Percentiles rank a stretch among this genome's conserved stretches.
Evolutionary conservation across 2,888 invertebrate genomes (phyloP).

Genomic region (Rhopalosiphum nymphaeae): DNA sequence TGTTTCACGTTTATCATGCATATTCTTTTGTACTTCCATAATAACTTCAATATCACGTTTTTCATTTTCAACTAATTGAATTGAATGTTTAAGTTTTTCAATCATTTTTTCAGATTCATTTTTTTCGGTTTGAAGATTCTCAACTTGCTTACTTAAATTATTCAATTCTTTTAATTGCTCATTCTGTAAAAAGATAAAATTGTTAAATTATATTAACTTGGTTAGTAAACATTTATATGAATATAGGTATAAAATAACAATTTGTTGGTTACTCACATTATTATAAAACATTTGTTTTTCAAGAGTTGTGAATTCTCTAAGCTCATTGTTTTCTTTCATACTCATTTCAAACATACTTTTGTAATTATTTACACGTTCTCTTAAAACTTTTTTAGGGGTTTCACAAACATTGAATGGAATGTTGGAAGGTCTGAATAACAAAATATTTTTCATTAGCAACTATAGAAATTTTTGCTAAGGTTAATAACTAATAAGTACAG

Average conservation of each 20-base stretch:
- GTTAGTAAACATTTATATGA: not conserved
- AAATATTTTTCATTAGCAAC: not conserved
- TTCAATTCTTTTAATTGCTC: slow-evolving; percentile 66
- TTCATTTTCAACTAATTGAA: slow-evolving; percentile 69
- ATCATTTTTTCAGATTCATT: slow-evolving; percentile 66
- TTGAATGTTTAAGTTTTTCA: slow-evolving; percentile 67
- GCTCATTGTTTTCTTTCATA: slow-evolving; percentile 69
- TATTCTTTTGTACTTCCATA: slow-evolving; percentile 73
- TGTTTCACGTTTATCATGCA: slow-evolving; percentile 73
- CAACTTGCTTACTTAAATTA: slow-evolving; percentile 64
- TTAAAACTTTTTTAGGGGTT: slow-evolving; percentile 53
- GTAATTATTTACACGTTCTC: slow-evolving; percentile 57
- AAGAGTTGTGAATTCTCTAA: slow-evolving; percentile 75
- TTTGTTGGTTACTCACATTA: slow-evolving; percentile 70
- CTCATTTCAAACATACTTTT: slow-evolving; percentile 61
- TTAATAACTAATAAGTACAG: not conserved
- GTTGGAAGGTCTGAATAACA: slow-evolving; percentile 10
- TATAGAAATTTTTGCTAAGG: not conserved
- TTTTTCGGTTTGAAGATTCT: slow-evolving; percentile 66
- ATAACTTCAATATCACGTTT: slow-evolving; percentile 73
- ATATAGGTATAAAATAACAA: not conserved
- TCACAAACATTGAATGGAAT: slow-evolving; percentile 53
- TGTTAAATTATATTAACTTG: not conserved
- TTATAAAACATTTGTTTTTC: slow-evolving; percentile 74
- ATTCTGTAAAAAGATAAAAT: slow-evolving; percentile 40